These are phyloP conservation scores for Barnardius zonarius DNA, from an alignment of 2,113 vertebrate species.

Conservation along the genomic window DNA sequence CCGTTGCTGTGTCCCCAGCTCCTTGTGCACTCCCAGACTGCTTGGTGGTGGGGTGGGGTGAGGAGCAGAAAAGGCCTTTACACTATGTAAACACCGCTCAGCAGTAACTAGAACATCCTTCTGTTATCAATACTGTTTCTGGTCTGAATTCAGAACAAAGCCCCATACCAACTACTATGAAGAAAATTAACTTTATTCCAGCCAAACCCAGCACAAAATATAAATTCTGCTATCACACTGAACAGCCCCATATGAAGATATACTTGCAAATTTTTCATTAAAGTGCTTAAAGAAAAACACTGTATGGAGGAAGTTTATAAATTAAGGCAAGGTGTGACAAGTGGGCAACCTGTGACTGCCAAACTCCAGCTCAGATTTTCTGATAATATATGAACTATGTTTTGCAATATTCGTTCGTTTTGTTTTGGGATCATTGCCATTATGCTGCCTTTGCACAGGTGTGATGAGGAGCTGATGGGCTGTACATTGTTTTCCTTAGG, in stretches of 20 bases:
- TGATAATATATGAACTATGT: background rate
- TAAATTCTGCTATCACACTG: background rate
- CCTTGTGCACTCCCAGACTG: too few relatives aligned
- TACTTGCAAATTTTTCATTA: background rate
- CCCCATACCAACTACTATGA: background rate
- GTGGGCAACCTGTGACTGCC: background rate
- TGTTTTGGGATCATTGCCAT: background rate
- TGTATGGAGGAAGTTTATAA: background rate
- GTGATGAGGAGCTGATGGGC: background rate
- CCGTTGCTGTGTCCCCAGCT: background rate
- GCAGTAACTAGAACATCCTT: background rate
- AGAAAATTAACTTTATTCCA: background rate
- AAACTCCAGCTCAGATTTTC: background rate
- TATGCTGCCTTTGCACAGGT: background rate
- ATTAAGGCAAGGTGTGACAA: background rate
- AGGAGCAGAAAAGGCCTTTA: background rate
- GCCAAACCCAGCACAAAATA: background rate
- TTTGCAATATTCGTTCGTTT: background rate
- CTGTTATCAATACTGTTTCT: background rate
- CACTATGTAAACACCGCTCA: background rate
- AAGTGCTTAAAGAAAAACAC: background rate
- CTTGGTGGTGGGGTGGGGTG: background rate
- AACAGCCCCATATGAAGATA: background rate
- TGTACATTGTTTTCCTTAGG: slow-evolving; percentile 20
- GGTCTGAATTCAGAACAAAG: background rate